Conservation (phyloP, 2,888 invertebrate genomes). For the Anagyrus pseudococci region DNA sequence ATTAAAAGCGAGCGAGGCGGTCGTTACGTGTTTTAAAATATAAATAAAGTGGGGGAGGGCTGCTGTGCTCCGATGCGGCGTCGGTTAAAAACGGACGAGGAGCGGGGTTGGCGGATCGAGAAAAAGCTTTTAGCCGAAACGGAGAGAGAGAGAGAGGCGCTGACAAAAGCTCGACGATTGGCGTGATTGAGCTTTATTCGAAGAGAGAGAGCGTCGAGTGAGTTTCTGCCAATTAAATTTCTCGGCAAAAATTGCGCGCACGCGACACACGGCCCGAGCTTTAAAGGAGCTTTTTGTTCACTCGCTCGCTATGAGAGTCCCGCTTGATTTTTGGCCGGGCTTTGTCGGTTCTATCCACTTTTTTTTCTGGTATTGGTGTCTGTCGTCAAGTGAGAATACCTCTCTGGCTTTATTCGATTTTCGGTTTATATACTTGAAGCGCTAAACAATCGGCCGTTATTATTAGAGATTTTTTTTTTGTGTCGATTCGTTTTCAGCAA, state of each 20-base stretch:
- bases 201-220: constrained; percentile 49
- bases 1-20: constrained; percentile 55
- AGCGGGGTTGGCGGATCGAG: background rate
- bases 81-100: constrained; percentile 13
- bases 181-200: constrained; percentile 54
- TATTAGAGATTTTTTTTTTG: background rate
- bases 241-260: constrained; percentile 40
- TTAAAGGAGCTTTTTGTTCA: background rate
- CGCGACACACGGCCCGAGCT: too few relatives aligned
- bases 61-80: background rate
- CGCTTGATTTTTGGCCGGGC: background rate
- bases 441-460: too few relatives aligned
- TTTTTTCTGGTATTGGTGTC: too few relatives aligned
- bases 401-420: too few relatives aligned
- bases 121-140: constrained; percentile 35
- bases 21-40: constrained; percentile 51
- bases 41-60: constrained; percentile 55
- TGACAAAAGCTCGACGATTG: constrained; percentile 38
- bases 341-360: too few relatives aligned
- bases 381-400: too few relatives aligned
- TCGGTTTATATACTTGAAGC: too few relatives aligned
- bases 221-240: constrained; percentile 47
- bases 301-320: background rate
- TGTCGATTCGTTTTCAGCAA: background rate
- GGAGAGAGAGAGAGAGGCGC: background rate